Conservation (phyloP, 2,113 vertebrate genomes). For the Cyanoliseus patagonus region DNA sequence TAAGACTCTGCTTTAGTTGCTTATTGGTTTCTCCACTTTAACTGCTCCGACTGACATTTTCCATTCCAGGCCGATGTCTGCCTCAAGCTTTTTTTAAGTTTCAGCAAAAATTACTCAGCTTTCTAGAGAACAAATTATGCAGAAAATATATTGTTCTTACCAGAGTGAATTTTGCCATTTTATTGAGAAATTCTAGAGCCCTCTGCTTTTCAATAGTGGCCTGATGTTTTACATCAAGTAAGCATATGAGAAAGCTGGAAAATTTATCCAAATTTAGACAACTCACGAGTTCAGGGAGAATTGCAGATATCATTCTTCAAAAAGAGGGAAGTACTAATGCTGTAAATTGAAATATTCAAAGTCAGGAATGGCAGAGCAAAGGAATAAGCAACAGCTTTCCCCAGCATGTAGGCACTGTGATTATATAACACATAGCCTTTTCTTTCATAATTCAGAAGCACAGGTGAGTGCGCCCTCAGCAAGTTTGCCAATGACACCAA, state of each 20-base stretch:
- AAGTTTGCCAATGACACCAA: no score
- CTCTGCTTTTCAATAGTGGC: not conserved
- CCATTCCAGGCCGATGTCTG: not conserved
- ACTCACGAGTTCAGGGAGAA: not conserved
- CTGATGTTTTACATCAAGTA: not conserved
- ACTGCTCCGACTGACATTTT: constrained; percentile 5
- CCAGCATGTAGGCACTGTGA: not conserved
- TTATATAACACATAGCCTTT: not conserved
- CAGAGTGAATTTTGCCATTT: not conserved
- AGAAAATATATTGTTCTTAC: not conserved
- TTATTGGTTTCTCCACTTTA: not conserved
- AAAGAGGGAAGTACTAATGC: not conserved
- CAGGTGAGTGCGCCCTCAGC: not conserved
- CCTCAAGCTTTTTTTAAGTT: not conserved
- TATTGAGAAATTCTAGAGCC: not conserved
- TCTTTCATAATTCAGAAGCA: not conserved
- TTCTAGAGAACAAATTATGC: not conserved
- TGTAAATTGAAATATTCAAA: not conserved
- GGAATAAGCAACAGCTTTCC: not conserved
- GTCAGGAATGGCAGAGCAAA: not conserved
- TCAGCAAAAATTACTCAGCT: not conserved
- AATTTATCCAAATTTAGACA: not conserved
- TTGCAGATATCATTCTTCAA: not conserved
- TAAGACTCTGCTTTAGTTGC: not conserved
- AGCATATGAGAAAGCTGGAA: not conserved